These are phyloP conservation scores for Drosophila mulleri DNA, from an alignment of 2,888 invertebrate species.

Conservation along the genomic window DNA sequence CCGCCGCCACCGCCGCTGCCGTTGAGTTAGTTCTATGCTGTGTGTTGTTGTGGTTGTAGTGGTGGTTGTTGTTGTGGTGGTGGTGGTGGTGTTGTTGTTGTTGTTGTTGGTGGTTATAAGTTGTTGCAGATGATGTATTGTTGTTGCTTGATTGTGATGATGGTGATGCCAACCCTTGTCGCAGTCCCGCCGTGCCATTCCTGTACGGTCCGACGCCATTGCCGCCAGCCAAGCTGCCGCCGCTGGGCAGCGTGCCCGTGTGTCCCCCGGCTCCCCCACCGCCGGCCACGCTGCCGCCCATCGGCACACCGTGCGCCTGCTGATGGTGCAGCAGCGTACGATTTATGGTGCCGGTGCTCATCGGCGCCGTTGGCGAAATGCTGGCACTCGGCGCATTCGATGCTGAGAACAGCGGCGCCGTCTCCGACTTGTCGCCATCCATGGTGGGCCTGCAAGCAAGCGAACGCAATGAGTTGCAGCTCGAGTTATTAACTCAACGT, in stretches of 20 bases:
- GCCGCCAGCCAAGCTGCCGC: slow-evolving; percentile 74
- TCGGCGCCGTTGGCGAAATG: slow-evolving; percentile 84
- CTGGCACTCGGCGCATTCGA: slow-evolving; percentile 83
- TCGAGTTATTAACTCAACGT: background rate
- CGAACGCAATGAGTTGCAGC: background rate
- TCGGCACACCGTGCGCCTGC: slow-evolving; percentile 75
- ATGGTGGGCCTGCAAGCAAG: slow-evolving; percentile 71
- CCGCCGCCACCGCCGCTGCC: slow-evolving; percentile 68
- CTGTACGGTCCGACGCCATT: slow-evolving; percentile 74
- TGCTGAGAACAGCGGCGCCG: slow-evolving; percentile 84
- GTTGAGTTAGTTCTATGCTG: slow-evolving; percentile 82
- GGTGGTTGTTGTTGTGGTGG: slow-evolving; percentile 65
- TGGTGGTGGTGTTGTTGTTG: slow-evolving; percentile 59
- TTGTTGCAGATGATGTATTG: slow-evolving; percentile 70
- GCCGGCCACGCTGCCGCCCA: slow-evolving; percentile 62
- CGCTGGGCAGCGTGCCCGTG: slow-evolving; percentile 69
- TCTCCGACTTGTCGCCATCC: slow-evolving; percentile 85
- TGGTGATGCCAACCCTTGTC: slow-evolving; percentile 85
- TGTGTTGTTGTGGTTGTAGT: slow-evolving; percentile 75
- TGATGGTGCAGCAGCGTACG: slow-evolving; percentile 85
- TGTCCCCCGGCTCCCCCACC: slow-evolving; percentile 57
- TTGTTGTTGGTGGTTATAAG: slow-evolving; percentile 56
- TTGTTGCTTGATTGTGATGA: slow-evolving; percentile 76
- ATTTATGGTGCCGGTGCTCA: slow-evolving; percentile 84
- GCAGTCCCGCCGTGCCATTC: slow-evolving; percentile 83